Evolutionary conservation across 2,888 invertebrate species (phyloP).

Genomic region (Parasteatoda lunata): DNA sequence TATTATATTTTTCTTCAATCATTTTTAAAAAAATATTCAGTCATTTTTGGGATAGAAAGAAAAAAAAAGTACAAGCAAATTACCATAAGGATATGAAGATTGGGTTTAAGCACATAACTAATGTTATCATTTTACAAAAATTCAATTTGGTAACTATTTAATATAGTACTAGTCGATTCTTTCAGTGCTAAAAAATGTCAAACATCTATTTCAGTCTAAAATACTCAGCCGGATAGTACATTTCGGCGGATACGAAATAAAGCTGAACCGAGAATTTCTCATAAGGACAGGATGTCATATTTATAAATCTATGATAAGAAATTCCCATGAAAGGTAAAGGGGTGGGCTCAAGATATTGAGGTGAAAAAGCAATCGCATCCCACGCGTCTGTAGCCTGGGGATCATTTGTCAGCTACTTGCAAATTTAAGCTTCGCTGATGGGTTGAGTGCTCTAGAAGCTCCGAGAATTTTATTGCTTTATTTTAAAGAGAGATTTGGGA

Average conservation of each 20-base stretch:
- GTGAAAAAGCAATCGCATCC: slow-evolving; percentile 45
- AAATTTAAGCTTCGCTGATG: slow-evolving; percentile 51
- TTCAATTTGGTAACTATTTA: too few species aligned
- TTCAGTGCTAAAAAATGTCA: too few species aligned
- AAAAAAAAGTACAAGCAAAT: too few species aligned
- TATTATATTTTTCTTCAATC: too few species aligned
- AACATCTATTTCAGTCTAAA: too few species aligned
- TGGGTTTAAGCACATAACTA: too few species aligned
- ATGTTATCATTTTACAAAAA: too few species aligned
- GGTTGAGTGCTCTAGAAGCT: slow-evolving; percentile 28
- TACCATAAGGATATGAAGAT: too few species aligned
- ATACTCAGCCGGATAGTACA: too few species aligned
- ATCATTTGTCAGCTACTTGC: slow-evolving; percentile 55
- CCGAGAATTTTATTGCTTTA: slow-evolving; percentile 35
- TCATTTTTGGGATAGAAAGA: too few species aligned
- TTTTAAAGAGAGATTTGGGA: slow-evolving; percentile 44
- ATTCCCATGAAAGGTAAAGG: background rate
- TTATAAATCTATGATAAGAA: slow-evolving; percentile 2
- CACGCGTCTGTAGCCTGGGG: slow-evolving; percentile 1
- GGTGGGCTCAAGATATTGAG: slow-evolving; percentile 4
- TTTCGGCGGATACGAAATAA: background rate
- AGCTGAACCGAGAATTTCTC: background rate
- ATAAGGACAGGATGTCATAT: background rate
- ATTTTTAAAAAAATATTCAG: too few species aligned
- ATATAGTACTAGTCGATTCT: too few species aligned